Evolutionary conservation across 2,797 vertebrate species (phyloP), one percentile per base, ranked within the genome.

Genomic region (Ctenosaura bakeri): DNA sequence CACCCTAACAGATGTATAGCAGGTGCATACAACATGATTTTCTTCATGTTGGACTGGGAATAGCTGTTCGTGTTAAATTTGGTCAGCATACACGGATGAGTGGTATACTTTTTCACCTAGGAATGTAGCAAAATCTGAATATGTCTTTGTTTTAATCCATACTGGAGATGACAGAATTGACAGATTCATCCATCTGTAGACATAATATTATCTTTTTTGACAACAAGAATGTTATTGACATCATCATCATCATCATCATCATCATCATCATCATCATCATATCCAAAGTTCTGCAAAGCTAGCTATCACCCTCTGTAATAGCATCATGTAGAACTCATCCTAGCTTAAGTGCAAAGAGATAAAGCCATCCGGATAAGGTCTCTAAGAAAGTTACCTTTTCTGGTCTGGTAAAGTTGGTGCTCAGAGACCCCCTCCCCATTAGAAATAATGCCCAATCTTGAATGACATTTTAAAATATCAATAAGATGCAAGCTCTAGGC

Each of bases 391-490:
- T 95, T 89, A 81, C 14, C 89, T 93, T 93, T 85, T 91, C 73
- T 38, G 56, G 82, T 90, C 87, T 35, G 80, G 88, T 89, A 92
- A 91, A 90, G 90, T 90, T 89, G 54, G 86, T 90, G 89, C 54
- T 83, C 1, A 2, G 73, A 83, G 22, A 22, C 4, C 32, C 16
- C n/a, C 46, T 69, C 92, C 92, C 73, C 92, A 93, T 94, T 87
- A 71, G 86, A 9, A 38, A 46, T 91, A 71, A 93, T 96, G 66
- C 88, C 74, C 82, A 91, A 95, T 91, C 94, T 94, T 91, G 89
- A 96, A 90, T 95, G 95, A 92, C 94, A 96, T 96, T 97, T 97
- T 77, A 83, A 96, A 97, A 96, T 97, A 96, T 94, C 95, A 97
- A 86, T 96, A 97, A 95, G 93, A 96, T 94, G 77, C 91, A 95